Evolutionary conservation across 2,113 vertebrate genomes (phyloP), one percentile per base, ranked within the genome.

Genomic region (Passerina amoena): DNA sequence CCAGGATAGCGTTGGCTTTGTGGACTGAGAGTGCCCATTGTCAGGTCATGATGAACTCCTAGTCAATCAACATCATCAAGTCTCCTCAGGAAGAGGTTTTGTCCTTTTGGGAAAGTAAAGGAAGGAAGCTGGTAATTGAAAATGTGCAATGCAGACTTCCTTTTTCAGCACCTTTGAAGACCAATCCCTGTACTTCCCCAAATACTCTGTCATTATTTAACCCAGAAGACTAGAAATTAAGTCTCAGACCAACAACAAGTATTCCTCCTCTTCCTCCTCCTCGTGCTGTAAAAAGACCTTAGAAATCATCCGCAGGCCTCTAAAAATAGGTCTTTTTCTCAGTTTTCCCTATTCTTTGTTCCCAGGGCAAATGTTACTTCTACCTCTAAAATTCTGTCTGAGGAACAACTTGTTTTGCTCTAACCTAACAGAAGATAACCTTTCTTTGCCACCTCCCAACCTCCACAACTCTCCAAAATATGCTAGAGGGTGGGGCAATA

Each of bases 1-100:
- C 21, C 47, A 35, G 30, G 69, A 40, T 13, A 53, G 7, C 0
- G 0, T 0, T 54, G n/a, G 17, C 20, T 40, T 31, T 15, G 14
- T 7, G 5, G 63, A 10, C 3, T 69, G 11, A 1, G 14, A 60
- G 20, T 5, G 17, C n/a, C 12, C 12, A 1, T 11, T 42, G 6
- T 15, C 1, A 0, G 13, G 33, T 45, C 40, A 15, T 8, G 12
- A 6, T 28, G 40, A 40, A 3, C 14, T 40, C 44, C n/a, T 7
- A 11, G 20, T 27, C 21, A 68, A 40, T 3, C 45, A 61, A 31
- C 21, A 60, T 11, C 40, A 12, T 54, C 54, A 14, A 8, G 8
- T 33, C 31, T 35, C 47, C 47, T 56, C 48, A 82, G 30, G 6
- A 30, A 48, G 12, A 33, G 10, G 6, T 48, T 78, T 80, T 47